phyloP scores from a whole-genome alignment of 2,113 vertebrate species.

The Indri indri region DNA sequence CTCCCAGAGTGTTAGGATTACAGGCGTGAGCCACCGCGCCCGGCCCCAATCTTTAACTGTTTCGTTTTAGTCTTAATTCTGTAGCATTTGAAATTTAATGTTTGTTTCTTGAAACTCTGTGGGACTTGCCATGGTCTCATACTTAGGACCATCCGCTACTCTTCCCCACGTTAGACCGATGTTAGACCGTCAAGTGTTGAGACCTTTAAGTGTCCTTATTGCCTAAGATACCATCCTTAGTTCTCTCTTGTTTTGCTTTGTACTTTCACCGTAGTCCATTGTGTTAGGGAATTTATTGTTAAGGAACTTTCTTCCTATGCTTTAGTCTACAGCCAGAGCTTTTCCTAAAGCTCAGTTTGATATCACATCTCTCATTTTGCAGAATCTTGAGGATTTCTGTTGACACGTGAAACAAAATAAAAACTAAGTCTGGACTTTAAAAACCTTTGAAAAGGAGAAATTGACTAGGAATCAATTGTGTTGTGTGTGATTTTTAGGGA shows the following conservation, averaged over 20 bases:
- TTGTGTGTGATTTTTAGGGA: background rate
- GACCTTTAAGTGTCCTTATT: background rate
- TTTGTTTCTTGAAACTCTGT: background rate
- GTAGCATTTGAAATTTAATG: background rate
- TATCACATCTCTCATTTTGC: background rate
- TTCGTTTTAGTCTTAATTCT: background rate
- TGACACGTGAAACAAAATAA: background rate
- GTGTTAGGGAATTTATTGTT: background rate
- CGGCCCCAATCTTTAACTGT: background rate
- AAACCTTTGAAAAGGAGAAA: background rate
- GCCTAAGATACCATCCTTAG: background rate
- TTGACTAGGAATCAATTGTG: background rate
- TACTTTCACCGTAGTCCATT: background rate
- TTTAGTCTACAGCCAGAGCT: background rate
- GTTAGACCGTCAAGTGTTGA: background rate
- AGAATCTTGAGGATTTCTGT: background rate
- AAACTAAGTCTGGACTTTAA: background rate
- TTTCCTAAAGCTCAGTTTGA: background rate
- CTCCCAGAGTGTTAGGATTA: too few relatives aligned
- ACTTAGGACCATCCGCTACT: background rate
- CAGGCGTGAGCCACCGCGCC: too few relatives aligned
- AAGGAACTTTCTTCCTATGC: background rate
- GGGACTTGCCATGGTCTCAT: background rate
- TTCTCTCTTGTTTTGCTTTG: background rate
- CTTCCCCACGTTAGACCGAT: background rate